phyloP scores from a whole-genome alignment of 2,113 vertebrate species.

The Prolemur simus region DNA sequence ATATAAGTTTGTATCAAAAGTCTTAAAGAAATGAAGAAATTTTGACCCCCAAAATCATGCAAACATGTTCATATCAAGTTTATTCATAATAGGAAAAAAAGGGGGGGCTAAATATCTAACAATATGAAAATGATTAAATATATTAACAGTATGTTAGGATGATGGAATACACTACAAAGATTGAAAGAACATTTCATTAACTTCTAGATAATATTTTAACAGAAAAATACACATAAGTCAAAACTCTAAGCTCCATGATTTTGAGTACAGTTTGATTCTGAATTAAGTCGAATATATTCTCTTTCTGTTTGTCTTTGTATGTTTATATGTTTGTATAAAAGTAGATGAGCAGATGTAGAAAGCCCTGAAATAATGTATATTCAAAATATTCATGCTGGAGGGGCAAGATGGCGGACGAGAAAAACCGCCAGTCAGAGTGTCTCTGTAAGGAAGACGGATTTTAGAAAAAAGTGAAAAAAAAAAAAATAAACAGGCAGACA shows the following conservation, averaged over 20 bases:
- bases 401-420: no score
- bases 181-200: background rate
- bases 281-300: background rate
- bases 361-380: background rate
- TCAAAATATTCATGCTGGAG: no score
- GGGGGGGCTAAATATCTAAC: background rate
- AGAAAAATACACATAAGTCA: background rate
- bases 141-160: background rate
- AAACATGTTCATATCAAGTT: background rate
- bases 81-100: background rate
- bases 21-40: background rate
- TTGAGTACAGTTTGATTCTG: background rate
- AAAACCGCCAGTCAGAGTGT: no score
- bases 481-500: no score
- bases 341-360: background rate
- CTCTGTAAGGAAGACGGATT: no score
- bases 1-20: background rate
- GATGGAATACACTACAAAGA: background rate
- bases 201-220: background rate
- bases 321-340: background rate
- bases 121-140: background rate
- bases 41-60: background rate
- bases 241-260: background rate
- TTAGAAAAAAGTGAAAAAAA: no score
- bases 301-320: background rate